Evolutionary conservation across 2,797 vertebrate genomes (phyloP).

Genomic region (Pterois miles): DNA sequence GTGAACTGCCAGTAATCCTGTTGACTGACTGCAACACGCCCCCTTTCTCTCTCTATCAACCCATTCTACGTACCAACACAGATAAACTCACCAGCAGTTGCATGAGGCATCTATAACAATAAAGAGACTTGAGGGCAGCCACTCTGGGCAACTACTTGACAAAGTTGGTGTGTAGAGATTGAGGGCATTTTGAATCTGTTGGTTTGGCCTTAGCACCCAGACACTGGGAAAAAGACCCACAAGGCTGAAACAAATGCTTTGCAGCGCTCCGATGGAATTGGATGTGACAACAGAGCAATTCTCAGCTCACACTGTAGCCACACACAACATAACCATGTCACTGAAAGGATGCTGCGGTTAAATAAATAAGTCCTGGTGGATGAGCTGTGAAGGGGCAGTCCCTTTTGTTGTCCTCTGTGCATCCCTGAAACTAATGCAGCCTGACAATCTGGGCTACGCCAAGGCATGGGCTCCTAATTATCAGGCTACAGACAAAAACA

Average conservation of each 20-base stretch:
- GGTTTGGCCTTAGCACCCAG: constrained; percentile 45
- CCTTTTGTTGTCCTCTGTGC: constrained; percentile 68
- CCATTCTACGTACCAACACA: constrained; percentile 17
- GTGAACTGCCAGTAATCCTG: constrained; percentile 47
- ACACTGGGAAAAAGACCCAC: constrained; percentile 27
- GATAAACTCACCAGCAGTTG: constrained; percentile 35
- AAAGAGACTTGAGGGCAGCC: constrained; percentile 14
- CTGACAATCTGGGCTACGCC: constrained; percentile 66
- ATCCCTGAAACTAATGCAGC: constrained; percentile 64
- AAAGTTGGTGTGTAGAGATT: constrained; percentile 35
- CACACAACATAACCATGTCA: constrained; percentile 62
- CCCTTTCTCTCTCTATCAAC: constrained; percentile 22
- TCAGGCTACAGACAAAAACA: constrained; percentile 53
- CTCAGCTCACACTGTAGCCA: constrained; percentile 50
- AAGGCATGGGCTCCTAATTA: constrained; percentile 67
- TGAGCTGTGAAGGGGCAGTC: constrained; percentile 56
- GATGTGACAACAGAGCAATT: constrained; percentile 70
- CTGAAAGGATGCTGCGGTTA: constrained; percentile 58
- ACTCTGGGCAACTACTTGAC: constrained; percentile 28
- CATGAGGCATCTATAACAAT: constrained; percentile 41
- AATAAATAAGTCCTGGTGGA: constrained; percentile 60
- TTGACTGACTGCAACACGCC: constrained; percentile 35
- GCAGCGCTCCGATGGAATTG: constrained; percentile 54
- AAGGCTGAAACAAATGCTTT: constrained; percentile 57
- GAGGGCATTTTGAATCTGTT: constrained; percentile 46